Evolutionary conservation across 2,888 invertebrate species (phyloP).

Genomic region (Torymus texanus): DNA sequence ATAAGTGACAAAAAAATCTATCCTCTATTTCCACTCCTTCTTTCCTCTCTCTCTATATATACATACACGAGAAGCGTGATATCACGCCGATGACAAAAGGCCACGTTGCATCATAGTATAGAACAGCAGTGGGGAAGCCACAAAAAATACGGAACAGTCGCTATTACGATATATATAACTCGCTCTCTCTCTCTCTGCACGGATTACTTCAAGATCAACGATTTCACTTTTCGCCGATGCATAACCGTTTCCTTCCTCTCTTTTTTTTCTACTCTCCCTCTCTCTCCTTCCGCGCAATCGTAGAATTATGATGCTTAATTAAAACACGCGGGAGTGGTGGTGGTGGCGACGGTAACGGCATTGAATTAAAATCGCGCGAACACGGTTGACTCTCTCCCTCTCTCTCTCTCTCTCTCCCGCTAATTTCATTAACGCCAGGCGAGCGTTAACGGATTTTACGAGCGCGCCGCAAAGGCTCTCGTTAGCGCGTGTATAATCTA

Average conservation of each 20-base stretch:
- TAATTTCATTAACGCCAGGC: conserved; percentile 43
- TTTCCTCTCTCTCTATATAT: too few species aligned
- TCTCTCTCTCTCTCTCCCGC: conserved; percentile 6
- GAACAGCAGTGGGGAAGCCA: neutral
- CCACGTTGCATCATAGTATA: too few species aligned
- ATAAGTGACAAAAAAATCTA: too few species aligned
- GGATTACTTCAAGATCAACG: too few species aligned
- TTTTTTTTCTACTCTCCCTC: neutral
- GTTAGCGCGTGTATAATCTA: conserved; percentile 8
- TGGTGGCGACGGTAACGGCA: neutral
- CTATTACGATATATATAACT: neutral
- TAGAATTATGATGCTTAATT: conserved; percentile 38
- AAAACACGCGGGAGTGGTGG: conserved; percentile 8
- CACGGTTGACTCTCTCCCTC: conserved; percentile 5
- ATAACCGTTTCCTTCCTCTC: neutral
- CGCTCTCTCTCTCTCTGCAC: neutral
- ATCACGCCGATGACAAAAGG: too few species aligned
- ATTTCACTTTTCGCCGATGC: too few species aligned
- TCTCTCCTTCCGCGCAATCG: neutral
- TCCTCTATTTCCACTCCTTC: too few species aligned
- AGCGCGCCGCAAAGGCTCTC: neutral
- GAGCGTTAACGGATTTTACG: conserved; percentile 24
- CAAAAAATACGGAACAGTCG: neutral
- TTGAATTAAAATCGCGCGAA: conserved; percentile 43
- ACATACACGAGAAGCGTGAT: too few species aligned